Evolutionary conservation across 2,113 vertebrate genomes (phyloP).

Genomic region (Melospiza georgiana): DNA sequence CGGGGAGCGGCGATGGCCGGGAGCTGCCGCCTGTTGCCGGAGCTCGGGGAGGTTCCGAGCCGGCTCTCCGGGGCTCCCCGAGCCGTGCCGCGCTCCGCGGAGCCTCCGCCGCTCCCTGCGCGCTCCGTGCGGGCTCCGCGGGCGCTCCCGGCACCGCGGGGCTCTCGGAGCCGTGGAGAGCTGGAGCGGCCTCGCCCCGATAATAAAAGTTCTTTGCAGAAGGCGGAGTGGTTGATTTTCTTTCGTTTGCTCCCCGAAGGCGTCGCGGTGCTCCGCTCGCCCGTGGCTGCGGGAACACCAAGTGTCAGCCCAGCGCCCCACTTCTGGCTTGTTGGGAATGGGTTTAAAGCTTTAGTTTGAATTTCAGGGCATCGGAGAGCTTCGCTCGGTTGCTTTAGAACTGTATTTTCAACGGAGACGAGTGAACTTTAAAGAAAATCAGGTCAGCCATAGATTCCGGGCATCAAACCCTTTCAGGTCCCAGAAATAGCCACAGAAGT

Average conservation of each 20-base stretch:
- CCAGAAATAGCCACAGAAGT: constrained; percentile 46
- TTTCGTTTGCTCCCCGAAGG: neutral
- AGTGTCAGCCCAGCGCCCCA: neutral
- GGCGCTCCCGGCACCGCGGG: neutral
- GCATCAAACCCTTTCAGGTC: constrained; percentile 49
- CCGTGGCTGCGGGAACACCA: neutral
- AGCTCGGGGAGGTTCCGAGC: neutral
- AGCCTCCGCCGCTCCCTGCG: neutral
- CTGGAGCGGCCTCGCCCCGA: neutral
- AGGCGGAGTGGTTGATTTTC: neutral
- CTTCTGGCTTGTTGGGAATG: neutral
- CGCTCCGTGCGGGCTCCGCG: neutral
- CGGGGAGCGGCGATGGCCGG: neutral
- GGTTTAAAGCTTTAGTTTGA: neutral
- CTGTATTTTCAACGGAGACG: neutral
- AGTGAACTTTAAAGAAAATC: constrained; percentile 64
- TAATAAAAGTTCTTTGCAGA: constrained; percentile 32
- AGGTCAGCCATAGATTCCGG: constrained; percentile 62
- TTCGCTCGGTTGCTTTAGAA: constrained; percentile 7
- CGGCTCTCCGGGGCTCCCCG: rapidly evolving
- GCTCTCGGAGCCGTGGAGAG: neutral
- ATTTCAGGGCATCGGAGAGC: neutral
- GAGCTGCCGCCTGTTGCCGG: neutral
- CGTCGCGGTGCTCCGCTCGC: neutral
- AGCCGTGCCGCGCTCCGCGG: rapidly evolving